These are phyloP conservation scores for Myopa testacea DNA, from an alignment of 2,888 invertebrate genomes.

Conservation along the genomic window DNA sequence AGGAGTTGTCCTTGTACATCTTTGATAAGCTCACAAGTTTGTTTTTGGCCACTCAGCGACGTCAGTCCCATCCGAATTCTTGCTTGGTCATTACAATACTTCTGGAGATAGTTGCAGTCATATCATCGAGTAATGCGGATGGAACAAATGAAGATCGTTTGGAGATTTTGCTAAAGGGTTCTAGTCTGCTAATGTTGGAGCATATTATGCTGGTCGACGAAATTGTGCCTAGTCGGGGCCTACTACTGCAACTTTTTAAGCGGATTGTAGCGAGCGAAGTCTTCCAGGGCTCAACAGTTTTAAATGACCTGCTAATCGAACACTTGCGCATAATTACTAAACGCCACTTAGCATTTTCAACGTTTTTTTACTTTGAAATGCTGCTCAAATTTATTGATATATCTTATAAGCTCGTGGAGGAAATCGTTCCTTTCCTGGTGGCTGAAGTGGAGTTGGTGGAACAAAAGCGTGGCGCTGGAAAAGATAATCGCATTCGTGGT, in stretches of 20 bases:
- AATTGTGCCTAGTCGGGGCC: constrained; percentile 60
- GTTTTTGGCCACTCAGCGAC: constrained; percentile 63
- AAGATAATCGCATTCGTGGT: constrained; percentile 64
- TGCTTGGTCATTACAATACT: constrained; percentile 62
- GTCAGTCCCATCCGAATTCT: constrained; percentile 61
- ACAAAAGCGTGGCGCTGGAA: constrained; percentile 64
- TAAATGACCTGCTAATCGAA: constrained; percentile 53
- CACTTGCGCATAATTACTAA: constrained; percentile 60
- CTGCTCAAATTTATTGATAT: constrained; percentile 60
- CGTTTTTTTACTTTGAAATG: constrained; percentile 65
- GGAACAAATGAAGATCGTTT: constrained; percentile 50
- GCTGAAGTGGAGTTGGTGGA: constrained; percentile 62
- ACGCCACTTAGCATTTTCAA: constrained; percentile 66
- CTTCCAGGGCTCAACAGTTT: constrained; percentile 51
- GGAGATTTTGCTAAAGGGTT: constrained; percentile 57
- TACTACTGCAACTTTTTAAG: constrained; percentile 58
- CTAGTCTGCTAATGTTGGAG: constrained; percentile 60
- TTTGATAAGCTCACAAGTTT: constrained; percentile 60
- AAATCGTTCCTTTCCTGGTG: constrained; percentile 57
- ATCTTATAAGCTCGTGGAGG: constrained; percentile 55
- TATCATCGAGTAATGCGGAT: constrained; percentile 38
- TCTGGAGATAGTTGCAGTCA: constrained; percentile 58
- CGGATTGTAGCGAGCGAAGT: constrained; percentile 50
- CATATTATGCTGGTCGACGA: constrained; percentile 68
- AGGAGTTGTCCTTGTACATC: constrained; percentile 58